Evolutionary conservation across 1,140 invertebrate species (phyloP).

Genomic region (Neoseiulus cucumeris): DNA sequence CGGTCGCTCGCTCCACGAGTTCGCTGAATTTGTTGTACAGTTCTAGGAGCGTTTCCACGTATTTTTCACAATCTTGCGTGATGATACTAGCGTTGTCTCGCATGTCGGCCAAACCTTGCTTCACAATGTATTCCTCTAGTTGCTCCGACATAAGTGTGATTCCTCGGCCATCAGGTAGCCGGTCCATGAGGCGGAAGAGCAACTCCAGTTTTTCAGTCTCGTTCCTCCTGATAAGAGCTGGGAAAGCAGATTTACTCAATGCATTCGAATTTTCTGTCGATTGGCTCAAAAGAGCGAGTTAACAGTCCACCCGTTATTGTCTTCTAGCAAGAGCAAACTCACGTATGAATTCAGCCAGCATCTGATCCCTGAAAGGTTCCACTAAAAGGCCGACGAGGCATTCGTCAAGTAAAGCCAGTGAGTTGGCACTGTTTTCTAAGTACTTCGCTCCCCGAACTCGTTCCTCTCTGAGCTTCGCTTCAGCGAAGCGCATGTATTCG

Average conservation of each 20-base stretch:
- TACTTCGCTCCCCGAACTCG: slow-evolving; percentile 78
- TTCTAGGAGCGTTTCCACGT: slow-evolving; percentile 83
- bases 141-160: slow-evolving; percentile 76
- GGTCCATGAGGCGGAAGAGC: slow-evolving; percentile 83
- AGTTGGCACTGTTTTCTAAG: slow-evolving; percentile 71
- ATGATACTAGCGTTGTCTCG: slow-evolving; percentile 84
- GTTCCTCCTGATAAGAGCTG: slow-evolving; percentile 59
- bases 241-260: neutral
- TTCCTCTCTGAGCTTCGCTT: slow-evolving; percentile 82
- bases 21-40: slow-evolving; percentile 79
- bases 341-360: slow-evolving; percentile 76
- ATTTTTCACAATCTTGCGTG: slow-evolving; percentile 94
- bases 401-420: slow-evolving; percentile 53
- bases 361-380: slow-evolving; percentile 64
- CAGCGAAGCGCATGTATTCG: slow-evolving; percentile 91
- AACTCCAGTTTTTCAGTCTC: slow-evolving; percentile 79
- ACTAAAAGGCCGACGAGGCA: slow-evolving; percentile 85
- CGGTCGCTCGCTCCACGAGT: slow-evolving; percentile 81
- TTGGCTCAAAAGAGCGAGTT: no score
- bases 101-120: slow-evolving; percentile 88
- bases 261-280: neutral
- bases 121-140: slow-evolving; percentile 77
- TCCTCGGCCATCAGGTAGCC: slow-evolving; percentile 30
- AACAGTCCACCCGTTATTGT: no score
- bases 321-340: no score